phyloP scores from a whole-genome alignment of 2,888 invertebrate species.

The Nymphalis polychloros region DNA sequence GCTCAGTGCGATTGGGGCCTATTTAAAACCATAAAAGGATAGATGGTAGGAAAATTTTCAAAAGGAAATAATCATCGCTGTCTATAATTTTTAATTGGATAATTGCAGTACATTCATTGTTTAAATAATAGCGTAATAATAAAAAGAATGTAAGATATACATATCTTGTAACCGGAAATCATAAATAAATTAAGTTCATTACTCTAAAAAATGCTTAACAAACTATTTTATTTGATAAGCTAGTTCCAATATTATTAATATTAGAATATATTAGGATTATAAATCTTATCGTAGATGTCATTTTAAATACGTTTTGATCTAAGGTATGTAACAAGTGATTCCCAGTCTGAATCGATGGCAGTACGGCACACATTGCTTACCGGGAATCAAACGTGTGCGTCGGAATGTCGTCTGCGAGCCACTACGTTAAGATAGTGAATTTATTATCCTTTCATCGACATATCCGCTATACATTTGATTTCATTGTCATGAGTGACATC shows the following conservation, averaged over 20 bases:
- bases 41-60: background rate
- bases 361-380: conserved; percentile 31
- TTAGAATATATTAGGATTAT: too few species aligned
- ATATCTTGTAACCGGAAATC: too few species aligned
- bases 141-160: too few species aligned
- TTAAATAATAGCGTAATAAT: too few species aligned
- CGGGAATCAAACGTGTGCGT: conserved; percentile 27
- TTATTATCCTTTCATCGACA: conserved; percentile 16
- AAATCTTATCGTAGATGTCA: too few species aligned
- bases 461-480: conserved; percentile 18
- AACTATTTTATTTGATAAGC: background rate
- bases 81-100: too few species aligned
- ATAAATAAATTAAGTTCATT: too few species aligned
- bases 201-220: too few species aligned
- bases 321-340: conserved; percentile 10
- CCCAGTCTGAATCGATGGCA: conserved; percentile 23
- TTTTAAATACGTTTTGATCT: background rate
- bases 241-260: background rate
- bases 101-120: too few species aligned
- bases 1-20: too few species aligned
- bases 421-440: conserved; percentile 8
- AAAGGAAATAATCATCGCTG: too few species aligned
- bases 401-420: conserved; percentile 24
- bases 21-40: background rate
- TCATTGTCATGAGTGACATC: conserved; percentile 30